Base-by-base conservation (phyloP, 2,888 invertebrate species). In the Cataglyphis cursor region DNA sequence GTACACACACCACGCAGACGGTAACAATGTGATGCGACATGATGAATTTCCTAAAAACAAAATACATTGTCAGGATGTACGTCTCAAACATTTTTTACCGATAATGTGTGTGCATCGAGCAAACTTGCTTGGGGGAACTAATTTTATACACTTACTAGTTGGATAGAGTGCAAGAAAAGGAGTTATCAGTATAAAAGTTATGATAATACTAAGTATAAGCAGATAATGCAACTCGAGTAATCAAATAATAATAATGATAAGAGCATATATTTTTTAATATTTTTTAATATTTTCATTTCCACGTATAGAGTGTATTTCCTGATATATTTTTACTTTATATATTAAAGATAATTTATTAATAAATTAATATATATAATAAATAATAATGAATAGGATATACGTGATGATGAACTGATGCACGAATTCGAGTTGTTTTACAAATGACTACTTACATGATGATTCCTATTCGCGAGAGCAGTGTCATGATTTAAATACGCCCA, bases 1-100 rank as follows among this genome's bases (percentile, higher is more conserved):
- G 95, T 68, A 98, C 96, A 93, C 98, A 98, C 91, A 98, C 97
- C 95, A 98, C 97, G 93, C 98, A 97, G n/a, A 97, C 97, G 18
- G 97, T 97, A 90, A 98, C 96, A 82, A 98, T 95, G 92, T 96
- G 96, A 90, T 97, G 96, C 87, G 96, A 96, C 96, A 94, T 93
- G 54, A 85, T 88, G 84, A 84, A 73, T 66, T 68, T 83, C 83
- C 92, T 92, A 84, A 59, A 89, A 91, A 82, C 76, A n/a, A 48
- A 74, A 75, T 24, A 73, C 3, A 73, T 44, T 31, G 31, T 74
- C 35, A 74, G 18, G 12, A 81, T 21, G 12, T 51, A 74, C 8
- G 38, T 8, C 31, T 28, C 10, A 6, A 64, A 81, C 48, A 65
- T 64, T n/a, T 54, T 57, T 10, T 21, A 28, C 0, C 31, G n/a